phyloP scores from a whole-genome alignment of 2,113 vertebrate species.

The Muntiacus muntjak region DNA sequence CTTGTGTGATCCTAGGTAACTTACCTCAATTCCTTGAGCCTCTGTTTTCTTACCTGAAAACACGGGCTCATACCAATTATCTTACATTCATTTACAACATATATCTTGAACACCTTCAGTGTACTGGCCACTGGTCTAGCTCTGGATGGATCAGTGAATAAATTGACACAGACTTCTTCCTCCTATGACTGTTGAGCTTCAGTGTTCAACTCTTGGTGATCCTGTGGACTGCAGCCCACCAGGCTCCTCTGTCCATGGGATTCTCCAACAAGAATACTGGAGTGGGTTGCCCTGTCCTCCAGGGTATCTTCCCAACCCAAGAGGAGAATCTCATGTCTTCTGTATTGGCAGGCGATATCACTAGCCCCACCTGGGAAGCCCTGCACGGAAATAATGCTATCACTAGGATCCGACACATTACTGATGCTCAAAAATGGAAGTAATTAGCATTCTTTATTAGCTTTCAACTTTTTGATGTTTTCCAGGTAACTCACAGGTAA shows the following conservation, averaged over 20 bases:
- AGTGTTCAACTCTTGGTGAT: neutral
- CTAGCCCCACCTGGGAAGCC: neutral
- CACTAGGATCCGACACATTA: neutral
- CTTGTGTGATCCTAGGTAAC: neutral
- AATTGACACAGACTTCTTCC: neutral
- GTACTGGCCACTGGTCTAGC: neutral
- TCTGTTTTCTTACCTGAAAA: neutral
- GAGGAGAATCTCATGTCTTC: neutral
- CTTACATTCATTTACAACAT: neutral
- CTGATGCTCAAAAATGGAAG: neutral
- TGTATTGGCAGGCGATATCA: neutral
- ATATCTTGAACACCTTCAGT: neutral
- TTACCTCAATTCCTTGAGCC: neutral
- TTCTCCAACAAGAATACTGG: neutral
- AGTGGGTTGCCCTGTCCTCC: neutral
- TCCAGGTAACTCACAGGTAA: neutral
- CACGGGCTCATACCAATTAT: neutral
- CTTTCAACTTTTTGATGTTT: neutral
- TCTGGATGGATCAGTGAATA: neutral
- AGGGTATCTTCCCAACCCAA: neutral
- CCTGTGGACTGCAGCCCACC: neutral
- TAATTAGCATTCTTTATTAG: neutral
- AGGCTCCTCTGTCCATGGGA: neutral
- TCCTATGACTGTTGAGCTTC: neutral
- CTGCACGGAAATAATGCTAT: neutral